Conservation (phyloP, 37 sponge, comb jelly and placozoan species). For the Ianthella basta region DNA sequence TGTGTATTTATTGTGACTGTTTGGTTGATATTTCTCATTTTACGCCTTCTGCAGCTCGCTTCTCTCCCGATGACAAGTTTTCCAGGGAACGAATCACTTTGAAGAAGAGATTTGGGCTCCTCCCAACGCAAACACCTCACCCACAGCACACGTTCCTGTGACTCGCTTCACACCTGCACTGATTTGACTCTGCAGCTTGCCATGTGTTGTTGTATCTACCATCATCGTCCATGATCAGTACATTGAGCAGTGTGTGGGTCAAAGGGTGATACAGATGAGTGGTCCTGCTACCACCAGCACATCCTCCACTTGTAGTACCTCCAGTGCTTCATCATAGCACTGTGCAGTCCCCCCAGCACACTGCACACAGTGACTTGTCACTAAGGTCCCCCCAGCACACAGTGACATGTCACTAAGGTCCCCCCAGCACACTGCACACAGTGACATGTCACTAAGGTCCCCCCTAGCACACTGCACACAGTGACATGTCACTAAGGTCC, state of each 20-base stretch:
- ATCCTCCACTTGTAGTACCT: conserved; percentile 84
- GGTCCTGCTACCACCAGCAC: conserved; percentile 69
- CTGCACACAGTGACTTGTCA: not conserved
- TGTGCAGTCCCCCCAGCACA: conserved; percentile 44
- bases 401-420: too few relatives aligned
- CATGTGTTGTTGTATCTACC: too few relatives aligned
- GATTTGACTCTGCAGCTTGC: not conserved
- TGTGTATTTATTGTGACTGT: too few relatives aligned
- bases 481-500: too few relatives aligned
- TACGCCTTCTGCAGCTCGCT: too few relatives aligned
- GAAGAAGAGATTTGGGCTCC: conserved; percentile 95
- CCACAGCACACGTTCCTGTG: not conserved
- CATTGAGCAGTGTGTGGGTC: not conserved
- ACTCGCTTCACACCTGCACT: too few relatives aligned
- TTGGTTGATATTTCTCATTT: too few relatives aligned
- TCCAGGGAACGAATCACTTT: conserved; percentile 84
- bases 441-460: too few relatives aligned
- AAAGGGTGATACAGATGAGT: conserved; percentile 67
- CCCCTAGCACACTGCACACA: too few relatives aligned
- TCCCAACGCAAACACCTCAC: conserved; percentile 79
- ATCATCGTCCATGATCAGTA: not conserved
- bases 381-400: too few relatives aligned
- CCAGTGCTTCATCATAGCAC: conserved; percentile 86
- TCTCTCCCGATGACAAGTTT: conserved; percentile 48
- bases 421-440: too few relatives aligned